Conservation (phyloP, 2,888 invertebrate species). For the Acleris sparsana region DNA sequence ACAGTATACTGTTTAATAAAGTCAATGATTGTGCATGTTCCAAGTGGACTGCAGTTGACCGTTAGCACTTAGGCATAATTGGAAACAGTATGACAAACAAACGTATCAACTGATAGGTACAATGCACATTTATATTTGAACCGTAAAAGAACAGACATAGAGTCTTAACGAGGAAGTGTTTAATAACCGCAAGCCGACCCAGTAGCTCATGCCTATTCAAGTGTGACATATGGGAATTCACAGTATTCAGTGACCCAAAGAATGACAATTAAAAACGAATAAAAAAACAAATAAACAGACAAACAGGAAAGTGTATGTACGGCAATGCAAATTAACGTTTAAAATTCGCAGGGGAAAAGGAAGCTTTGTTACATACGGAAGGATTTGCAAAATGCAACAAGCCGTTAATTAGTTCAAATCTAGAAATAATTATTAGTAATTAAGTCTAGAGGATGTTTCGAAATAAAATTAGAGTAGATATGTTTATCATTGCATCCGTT, state of each 20-base stretch:
- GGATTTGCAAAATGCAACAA: slow-evolving; percentile 6
- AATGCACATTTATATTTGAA: neutral
- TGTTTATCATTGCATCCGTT: neutral
- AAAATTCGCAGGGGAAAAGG: neutral
- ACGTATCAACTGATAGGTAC: slow-evolving; percentile 5
- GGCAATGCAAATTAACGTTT: neutral
- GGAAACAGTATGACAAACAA: slow-evolving; percentile 17
- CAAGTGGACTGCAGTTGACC: slow-evolving; percentile 22
- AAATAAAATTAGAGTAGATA: neutral
- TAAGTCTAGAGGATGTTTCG: neutral
- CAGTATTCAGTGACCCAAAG: slow-evolving; percentile 16
- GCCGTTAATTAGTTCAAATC: neutral
- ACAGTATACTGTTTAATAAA: slow-evolving; percentile 23
- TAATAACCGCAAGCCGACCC: slow-evolving; percentile 18
- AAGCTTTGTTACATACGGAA: slow-evolving; percentile 1
- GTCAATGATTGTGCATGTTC: slow-evolving; percentile 1
- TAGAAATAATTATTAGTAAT: slow-evolving; percentile 2
- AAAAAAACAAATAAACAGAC: neutral
- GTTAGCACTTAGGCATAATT: slow-evolving; percentile 27
- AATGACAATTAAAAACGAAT: slow-evolving; percentile 1
- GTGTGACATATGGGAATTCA: slow-evolving; percentile 32
- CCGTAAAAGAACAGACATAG: slow-evolving; percentile 1
- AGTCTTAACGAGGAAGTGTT: slow-evolving; percentile 4
- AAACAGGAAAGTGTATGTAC: neutral
- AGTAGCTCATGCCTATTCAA: slow-evolving; percentile 26